Percentiles rank a stretch among this genome's conserved stretches.
Conservation (phyloP, 2,888 invertebrate species). For the Deilephila elpenor region DNA sequence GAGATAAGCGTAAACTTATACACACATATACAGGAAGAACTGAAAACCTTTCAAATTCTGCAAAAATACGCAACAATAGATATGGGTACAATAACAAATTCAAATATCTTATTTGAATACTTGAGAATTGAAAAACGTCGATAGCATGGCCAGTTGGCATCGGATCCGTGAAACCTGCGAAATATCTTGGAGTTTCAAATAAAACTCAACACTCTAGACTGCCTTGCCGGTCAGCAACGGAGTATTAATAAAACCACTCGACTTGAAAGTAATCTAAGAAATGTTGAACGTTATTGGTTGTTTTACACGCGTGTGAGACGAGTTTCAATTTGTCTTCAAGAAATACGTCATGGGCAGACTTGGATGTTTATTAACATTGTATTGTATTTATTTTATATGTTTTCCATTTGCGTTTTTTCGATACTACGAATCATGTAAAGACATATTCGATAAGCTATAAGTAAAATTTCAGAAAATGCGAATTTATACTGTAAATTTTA, state of each 20-base stretch:
- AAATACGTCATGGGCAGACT: too few relatives aligned
- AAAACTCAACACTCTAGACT: constrained; percentile 16
- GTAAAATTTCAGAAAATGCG: too few relatives aligned
- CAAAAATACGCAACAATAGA: background rate
- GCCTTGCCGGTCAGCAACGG: background rate
- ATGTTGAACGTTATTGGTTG: background rate
- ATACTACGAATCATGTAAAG: too few relatives aligned
- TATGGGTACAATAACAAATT: background rate
- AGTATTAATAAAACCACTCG: constrained; percentile 15
- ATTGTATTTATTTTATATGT: too few relatives aligned
- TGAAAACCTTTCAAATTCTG: too few relatives aligned
- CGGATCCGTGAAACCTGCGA: background rate
- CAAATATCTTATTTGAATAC: background rate
- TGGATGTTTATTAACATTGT: too few relatives aligned
- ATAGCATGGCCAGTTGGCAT: background rate
- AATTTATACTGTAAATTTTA: too few relatives aligned
- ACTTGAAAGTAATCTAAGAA: background rate
- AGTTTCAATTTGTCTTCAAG: background rate
- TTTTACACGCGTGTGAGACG: background rate
- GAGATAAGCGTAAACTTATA: too few relatives aligned
- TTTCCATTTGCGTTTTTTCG: too few relatives aligned
- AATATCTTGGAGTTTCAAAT: constrained; percentile 13
- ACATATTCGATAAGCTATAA: too few relatives aligned
- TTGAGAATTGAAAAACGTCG: background rate
- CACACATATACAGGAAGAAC: background rate